Conservation (phyloP, 2,113 vertebrate species). For the Hippocampus zosterae region DNA sequence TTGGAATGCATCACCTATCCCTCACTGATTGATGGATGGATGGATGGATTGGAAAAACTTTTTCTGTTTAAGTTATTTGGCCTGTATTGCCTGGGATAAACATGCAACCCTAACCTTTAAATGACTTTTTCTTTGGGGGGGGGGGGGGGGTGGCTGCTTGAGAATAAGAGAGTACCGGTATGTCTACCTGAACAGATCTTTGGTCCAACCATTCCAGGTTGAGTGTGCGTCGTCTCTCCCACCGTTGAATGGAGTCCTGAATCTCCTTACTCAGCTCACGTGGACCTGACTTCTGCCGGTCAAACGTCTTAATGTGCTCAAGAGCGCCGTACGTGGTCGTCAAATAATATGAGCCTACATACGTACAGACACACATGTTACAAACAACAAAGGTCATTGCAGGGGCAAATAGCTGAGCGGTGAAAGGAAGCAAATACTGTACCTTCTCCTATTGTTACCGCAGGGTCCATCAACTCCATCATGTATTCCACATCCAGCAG, state of each 20-base stretch:
- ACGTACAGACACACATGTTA: slow-evolving; percentile 9
- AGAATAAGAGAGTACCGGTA: slow-evolving; percentile 5
- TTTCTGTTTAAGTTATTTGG: too few species aligned
- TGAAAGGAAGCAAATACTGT: slow-evolving; percentile 13
- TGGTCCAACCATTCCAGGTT: slow-evolving; percentile 82
- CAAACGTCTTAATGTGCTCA: slow-evolving; percentile 92
- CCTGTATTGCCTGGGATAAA: too few species aligned
- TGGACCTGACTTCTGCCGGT: slow-evolving; percentile 83
- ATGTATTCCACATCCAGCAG: slow-evolving; percentile 92
- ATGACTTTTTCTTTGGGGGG: not conserved
- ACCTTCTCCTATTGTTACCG: slow-evolving; percentile 94
- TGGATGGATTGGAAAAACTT: too few species aligned
- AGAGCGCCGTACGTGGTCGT: slow-evolving; percentile 93
- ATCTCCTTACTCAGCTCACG: slow-evolving; percentile 89
- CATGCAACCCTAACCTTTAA: too few species aligned
- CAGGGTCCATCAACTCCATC: slow-evolving; percentile 98
- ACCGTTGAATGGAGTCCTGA: slow-evolving; percentile 95
- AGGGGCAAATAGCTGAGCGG: not conserved
- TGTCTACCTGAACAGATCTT: slow-evolving; percentile 81
- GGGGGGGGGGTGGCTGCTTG: not conserved
- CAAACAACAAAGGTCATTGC: not conserved
- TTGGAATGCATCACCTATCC: too few species aligned
- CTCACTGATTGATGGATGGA: too few species aligned
- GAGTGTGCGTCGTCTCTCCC: slow-evolving; percentile 89
- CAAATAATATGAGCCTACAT: slow-evolving; percentile 90